Conservation (phyloP, 2,888 invertebrate genomes). For the Drosophila incognita region DNA sequence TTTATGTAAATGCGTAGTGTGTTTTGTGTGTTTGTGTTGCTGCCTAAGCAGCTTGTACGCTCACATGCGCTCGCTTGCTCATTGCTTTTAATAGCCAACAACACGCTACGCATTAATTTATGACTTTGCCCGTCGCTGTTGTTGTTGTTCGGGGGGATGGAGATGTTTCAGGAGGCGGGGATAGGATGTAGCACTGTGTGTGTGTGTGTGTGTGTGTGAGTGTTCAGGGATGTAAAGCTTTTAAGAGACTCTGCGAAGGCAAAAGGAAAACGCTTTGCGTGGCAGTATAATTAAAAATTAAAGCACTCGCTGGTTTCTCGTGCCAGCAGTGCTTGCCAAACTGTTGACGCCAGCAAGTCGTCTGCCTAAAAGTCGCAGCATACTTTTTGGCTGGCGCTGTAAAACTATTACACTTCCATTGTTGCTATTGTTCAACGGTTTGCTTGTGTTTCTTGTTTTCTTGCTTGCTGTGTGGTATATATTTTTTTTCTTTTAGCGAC, state of each 20-base stretch:
- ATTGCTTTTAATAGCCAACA: conserved; percentile 80
- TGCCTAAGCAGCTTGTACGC: conserved; percentile 70
- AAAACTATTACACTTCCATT: conserved; percentile 65
- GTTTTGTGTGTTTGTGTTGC: conserved; percentile 36
- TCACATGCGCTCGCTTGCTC: conserved; percentile 76
- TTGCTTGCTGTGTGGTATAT: conserved; percentile 8
- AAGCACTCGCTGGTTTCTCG: conserved; percentile 30
- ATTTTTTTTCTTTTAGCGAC: not conserved
- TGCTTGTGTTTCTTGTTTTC: conserved; percentile 17
- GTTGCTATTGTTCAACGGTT: conserved; percentile 11
- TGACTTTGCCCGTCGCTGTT: conserved; percentile 56
- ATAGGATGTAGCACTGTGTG: not conserved
- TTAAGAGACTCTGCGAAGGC: conserved; percentile 42
- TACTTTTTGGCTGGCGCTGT: conserved; percentile 71
- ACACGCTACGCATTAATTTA: conserved; percentile 79
- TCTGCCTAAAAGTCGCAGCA: conserved; percentile 68
- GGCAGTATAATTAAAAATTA: conserved; percentile 58
- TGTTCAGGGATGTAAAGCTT: conserved; percentile 45
- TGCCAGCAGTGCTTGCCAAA: conserved; percentile 34
- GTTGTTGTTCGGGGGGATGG: conserved; percentile 1
- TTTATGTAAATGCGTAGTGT: conserved; percentile 64
- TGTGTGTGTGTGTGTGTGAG: not conserved
- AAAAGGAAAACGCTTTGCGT: conserved; percentile 28
- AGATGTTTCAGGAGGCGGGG: not conserved
- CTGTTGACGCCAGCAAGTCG: conserved; percentile 73